phyloP scores from a whole-genome alignment of 2,113 vertebrate genomes.

The Epinephelus fuscoguttatus region DNA sequence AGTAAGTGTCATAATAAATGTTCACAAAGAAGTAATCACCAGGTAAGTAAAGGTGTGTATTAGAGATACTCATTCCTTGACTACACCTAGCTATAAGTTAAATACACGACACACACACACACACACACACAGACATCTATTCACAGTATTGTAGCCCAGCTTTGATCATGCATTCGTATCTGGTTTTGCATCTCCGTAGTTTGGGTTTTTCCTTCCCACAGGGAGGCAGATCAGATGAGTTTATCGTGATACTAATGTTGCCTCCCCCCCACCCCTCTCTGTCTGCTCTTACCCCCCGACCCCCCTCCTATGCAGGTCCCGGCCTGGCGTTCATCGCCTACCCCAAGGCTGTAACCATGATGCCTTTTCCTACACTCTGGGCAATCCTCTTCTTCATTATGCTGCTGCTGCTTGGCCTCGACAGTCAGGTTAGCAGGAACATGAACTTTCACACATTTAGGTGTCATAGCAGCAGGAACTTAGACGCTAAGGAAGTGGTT shows the following conservation, averaged over 20 bases:
- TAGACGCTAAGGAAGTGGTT: not conserved
- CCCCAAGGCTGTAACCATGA: conserved; percentile 98
- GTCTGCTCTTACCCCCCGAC: conserved; percentile 48
- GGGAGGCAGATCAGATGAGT: conserved; percentile 71
- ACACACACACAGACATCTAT: not conserved
- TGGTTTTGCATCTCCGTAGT: conserved; percentile 60
- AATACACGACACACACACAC: not conserved
- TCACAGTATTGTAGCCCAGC: not conserved
- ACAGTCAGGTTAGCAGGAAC: conserved; percentile 93
- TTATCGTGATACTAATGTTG: conserved; percentile 66
- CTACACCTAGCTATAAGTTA: not conserved
- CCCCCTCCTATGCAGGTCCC: conserved; percentile 90
- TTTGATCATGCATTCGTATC: conserved; percentile 34
- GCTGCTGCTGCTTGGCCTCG: conserved; percentile 99
- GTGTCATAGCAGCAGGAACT: not conserved
- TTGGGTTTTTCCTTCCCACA: conserved; percentile 29
- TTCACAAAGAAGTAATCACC: not conserved
- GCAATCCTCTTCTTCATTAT: conserved; percentile 99
- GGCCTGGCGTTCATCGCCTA: conserved; percentile 99
- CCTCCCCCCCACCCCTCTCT: conserved; percentile 39
- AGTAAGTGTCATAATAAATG: conserved; percentile 9
- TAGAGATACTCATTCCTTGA: not conserved
- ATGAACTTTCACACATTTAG: not conserved
- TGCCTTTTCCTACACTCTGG: conserved; percentile 98
- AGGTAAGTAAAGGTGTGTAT: conserved; percentile 56